phyloP scores from a whole-genome alignment of 2,888 invertebrate species.

The Cordilura impudica region DNA sequence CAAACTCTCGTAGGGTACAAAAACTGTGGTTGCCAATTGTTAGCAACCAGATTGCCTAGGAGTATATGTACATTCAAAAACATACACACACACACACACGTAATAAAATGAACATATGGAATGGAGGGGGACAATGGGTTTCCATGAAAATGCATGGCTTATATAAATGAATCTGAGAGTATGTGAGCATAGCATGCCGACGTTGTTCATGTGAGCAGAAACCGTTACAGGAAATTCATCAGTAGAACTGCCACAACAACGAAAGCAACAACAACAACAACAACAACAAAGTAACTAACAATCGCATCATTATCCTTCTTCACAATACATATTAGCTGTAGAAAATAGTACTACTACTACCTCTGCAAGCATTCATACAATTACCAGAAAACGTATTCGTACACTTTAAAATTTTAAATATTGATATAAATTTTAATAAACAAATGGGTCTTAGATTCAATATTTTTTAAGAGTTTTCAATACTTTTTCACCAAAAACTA shows the following conservation, averaged over 20 bases:
- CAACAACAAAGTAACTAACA: conserved; percentile 42
- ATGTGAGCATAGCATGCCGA: not conserved
- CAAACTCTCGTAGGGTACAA: too few species aligned
- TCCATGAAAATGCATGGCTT: conserved; percentile 19
- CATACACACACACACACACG: not conserved
- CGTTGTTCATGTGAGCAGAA: conserved; percentile 38
- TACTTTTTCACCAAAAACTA: too few species aligned
- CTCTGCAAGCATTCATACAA: not conserved
- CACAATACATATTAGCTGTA: conserved; percentile 58
- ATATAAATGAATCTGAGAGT: not conserved
- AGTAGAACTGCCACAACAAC: conserved; percentile 50
- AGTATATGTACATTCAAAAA: not conserved
- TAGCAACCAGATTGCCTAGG: conserved; percentile 16
- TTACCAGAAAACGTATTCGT: not conserved
- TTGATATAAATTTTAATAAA: too few species aligned
- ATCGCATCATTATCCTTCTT: conserved; percentile 60
- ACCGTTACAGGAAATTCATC: conserved; percentile 61
- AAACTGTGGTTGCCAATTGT: conserved; percentile 47
- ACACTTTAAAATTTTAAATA: too few species aligned
- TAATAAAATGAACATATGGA: not conserved
- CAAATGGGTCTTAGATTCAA: too few species aligned
- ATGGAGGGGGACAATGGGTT: conserved; percentile 7
- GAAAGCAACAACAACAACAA: conserved; percentile 1
- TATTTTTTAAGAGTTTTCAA: too few species aligned
- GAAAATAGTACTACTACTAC: conserved; percentile 32